Conservation (phyloP, 2,797 vertebrate genomes). For the Ptychadena robeensis region DNA sequence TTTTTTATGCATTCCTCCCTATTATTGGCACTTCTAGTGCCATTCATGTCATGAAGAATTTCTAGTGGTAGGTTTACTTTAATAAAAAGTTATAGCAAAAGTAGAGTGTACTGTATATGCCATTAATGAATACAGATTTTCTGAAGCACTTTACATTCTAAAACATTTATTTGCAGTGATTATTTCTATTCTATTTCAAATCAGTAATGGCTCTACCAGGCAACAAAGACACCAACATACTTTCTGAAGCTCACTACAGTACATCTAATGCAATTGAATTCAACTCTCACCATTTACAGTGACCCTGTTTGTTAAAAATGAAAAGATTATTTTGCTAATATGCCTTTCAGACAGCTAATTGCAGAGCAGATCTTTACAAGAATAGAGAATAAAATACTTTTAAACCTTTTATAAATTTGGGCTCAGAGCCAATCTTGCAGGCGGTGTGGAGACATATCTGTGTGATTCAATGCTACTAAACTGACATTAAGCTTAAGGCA, state of each 20-base stretch:
- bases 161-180: too few species aligned
- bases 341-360: constrained; percentile 9
- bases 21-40: too few species aligned
- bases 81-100: too few species aligned
- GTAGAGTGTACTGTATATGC: too few species aligned
- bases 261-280: not conserved
- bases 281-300: not conserved
- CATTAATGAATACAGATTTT: too few species aligned
- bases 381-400: not conserved
- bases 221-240: not conserved
- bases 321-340: not conserved
- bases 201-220: not conserved
- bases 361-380: not conserved
- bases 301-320: not conserved
- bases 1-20: too few species aligned
- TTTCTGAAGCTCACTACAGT: not conserved
- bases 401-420: not conserved
- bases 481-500: constrained; percentile 8
- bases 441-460: constrained; percentile 5
- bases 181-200: not conserved
- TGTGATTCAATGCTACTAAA: constrained; percentile 10
- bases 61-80: too few species aligned
- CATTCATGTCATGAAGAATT: too few species aligned
- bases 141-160: not conserved
- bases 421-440: not conserved